Evolutionary conservation across 2,113 vertebrate species (phyloP).

Genomic region (Mastomys natalensis): DNA sequence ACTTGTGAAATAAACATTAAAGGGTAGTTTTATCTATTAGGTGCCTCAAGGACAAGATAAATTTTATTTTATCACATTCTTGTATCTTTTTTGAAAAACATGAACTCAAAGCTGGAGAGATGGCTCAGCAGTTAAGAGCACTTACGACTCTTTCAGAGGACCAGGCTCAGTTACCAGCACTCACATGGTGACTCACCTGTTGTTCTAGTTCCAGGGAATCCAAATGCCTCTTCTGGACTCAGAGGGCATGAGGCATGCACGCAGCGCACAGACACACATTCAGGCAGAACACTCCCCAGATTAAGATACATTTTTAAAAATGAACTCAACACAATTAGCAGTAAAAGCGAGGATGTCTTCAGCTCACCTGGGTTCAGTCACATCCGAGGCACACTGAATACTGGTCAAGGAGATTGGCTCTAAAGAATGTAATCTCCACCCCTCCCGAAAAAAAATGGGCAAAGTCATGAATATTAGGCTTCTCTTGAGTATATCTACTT

Average conservation of each 20-base stretch:
- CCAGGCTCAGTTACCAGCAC: not conserved
- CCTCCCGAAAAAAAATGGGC: not conserved
- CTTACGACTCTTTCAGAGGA: not conserved
- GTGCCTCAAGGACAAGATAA: not conserved
- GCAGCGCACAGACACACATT: not conserved
- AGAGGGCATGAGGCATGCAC: not conserved
- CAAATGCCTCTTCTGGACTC: not conserved
- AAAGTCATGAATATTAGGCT: slow-evolving; percentile 15
- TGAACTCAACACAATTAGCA: not conserved
- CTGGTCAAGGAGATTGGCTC: not conserved
- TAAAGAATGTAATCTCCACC: not conserved
- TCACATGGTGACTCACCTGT: not conserved
- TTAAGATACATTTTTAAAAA: not conserved
- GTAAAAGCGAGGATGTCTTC: not conserved
- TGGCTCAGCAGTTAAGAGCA: not conserved
- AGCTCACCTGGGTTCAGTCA: not conserved
- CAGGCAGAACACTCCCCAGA: not conserved
- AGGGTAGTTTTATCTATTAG: not conserved
- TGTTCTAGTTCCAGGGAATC: not conserved
- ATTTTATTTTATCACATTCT: not conserved
- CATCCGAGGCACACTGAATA: not conserved
- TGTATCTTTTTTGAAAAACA: not conserved
- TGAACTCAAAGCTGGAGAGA: not conserved
- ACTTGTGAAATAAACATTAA: slow-evolving; percentile 19
- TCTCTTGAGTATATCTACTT: not conserved